Conservation (phyloP, 2,888 invertebrate genomes). For the Monoplex corrugatus region DNA sequence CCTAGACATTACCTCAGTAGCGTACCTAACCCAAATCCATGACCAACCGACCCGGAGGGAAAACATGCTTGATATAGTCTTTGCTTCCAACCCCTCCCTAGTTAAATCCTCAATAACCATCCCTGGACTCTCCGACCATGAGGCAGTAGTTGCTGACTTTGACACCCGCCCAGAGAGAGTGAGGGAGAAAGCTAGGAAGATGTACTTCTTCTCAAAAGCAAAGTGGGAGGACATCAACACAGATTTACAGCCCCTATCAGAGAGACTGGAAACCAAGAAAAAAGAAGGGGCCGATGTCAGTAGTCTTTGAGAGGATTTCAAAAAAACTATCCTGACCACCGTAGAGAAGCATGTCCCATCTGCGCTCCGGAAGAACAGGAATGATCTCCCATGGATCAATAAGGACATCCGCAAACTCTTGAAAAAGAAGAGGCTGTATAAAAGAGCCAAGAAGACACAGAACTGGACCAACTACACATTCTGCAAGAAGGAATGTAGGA, state of each 20-base stretch:
- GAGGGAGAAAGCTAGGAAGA: not conserved
- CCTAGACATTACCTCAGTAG: not conserved
- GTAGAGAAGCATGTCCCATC: slow-evolving; percentile 14
- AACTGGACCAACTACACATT: not conserved
- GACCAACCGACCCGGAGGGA: not conserved
- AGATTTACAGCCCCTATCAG: too few species aligned
- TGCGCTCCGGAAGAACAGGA: slow-evolving; percentile 6
- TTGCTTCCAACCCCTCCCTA: not conserved
- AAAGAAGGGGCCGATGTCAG: too few species aligned
- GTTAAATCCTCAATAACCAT: not conserved
- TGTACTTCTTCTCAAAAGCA: not conserved
- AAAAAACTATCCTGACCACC: too few species aligned
- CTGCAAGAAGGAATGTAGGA: slow-evolving; percentile 14
- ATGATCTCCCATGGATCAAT: slow-evolving; percentile 12
- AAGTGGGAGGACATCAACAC: too few species aligned
- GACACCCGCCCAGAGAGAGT: not conserved
- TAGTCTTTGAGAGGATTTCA: too few species aligned
- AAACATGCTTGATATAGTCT: not conserved
- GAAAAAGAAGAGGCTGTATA: not conserved
- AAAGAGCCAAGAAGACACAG: slow-evolving; percentile 1
- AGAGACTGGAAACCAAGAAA: too few species aligned
- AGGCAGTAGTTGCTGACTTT: slow-evolving; percentile 1
- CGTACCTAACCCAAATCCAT: not conserved
- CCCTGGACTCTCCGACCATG: slow-evolving; percentile 14
- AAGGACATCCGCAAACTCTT: slow-evolving; percentile 7